Evolutionary conservation across 2,113 vertebrate species (phyloP).

Genomic region (Mustelus asterias): DNA sequence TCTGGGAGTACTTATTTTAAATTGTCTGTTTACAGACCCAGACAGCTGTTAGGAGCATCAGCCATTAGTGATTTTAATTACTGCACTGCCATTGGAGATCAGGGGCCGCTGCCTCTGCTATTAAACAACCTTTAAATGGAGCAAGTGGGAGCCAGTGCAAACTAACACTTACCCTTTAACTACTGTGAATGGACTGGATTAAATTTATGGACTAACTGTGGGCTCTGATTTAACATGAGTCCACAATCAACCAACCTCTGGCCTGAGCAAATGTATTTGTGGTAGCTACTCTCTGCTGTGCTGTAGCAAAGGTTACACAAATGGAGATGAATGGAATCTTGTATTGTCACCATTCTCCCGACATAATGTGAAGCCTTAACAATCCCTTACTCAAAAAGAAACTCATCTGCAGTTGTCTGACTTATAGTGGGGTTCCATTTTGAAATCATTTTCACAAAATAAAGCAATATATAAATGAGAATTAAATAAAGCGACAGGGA

Average conservation of each 20-base stretch:
- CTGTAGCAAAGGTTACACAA: neutral
- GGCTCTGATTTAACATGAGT: neutral
- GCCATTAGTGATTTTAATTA: slow-evolving; percentile 36
- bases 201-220: neutral
- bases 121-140: slow-evolving; percentile 32
- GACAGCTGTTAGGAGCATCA: slow-evolving; percentile 37
- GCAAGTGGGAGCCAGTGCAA: slow-evolving; percentile 13
- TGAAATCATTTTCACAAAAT: neutral
- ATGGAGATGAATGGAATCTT: neutral
- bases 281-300: neutral
- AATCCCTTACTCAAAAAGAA: neutral
- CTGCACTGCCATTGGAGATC: slow-evolving; percentile 33
- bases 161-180: neutral
- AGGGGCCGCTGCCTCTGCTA: slow-evolving; percentile 9
- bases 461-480: neutral
- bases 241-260: neutral
- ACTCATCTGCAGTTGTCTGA: neutral
- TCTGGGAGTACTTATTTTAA: slow-evolving; percentile 35
- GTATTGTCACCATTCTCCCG: neutral
- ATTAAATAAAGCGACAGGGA: neutral
- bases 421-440: neutral
- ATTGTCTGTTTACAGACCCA: slow-evolving; percentile 32
- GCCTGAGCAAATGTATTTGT: neutral
- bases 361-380: neutral
- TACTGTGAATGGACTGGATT: neutral